Evolutionary conservation across 2,797 vertebrate species (phyloP).

Genomic region (Arctocebus calabarensis): DNA sequence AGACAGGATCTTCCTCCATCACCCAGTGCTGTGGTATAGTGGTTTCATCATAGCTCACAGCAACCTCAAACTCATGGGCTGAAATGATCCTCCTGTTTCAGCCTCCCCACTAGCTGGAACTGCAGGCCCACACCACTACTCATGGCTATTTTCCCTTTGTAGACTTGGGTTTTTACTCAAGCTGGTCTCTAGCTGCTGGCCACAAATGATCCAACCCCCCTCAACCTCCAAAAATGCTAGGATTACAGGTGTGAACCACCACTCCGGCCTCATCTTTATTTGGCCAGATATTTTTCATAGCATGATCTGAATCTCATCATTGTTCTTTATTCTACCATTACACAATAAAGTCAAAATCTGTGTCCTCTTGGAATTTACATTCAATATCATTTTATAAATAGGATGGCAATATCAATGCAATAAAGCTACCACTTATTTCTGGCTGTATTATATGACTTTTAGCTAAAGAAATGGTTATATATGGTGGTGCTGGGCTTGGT

Average conservation of each 20-base stretch:
- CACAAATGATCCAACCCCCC: not conserved
- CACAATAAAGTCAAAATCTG: not conserved
- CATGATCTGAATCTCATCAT: constrained; percentile 35
- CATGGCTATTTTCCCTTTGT: not conserved
- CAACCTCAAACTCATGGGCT: not conserved
- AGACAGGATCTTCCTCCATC: not conserved
- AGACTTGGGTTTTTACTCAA: not conserved
- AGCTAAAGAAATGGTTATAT: constrained; percentile 47
- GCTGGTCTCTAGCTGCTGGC: not conserved
- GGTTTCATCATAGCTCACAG: not conserved
- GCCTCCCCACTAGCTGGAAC: not conserved
- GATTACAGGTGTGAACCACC: not conserved
- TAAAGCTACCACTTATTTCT: constrained; percentile 39
- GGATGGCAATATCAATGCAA: not conserved
- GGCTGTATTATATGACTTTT: constrained; percentile 10
- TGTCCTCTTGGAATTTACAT: constrained; percentile 34
- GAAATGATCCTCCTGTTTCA: not conserved
- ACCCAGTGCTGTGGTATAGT: not conserved
- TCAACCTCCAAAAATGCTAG: not conserved
- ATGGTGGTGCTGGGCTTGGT: constrained; percentile 17
- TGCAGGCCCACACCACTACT: not conserved
- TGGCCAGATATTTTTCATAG: constrained; percentile 5
- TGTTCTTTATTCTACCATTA: constrained; percentile 30
- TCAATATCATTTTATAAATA: constrained; percentile 5
- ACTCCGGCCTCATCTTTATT: not conserved